Evolutionary conservation across 2,888 invertebrate genomes (phyloP).

Genomic region (Synergus japonicus): DNA sequence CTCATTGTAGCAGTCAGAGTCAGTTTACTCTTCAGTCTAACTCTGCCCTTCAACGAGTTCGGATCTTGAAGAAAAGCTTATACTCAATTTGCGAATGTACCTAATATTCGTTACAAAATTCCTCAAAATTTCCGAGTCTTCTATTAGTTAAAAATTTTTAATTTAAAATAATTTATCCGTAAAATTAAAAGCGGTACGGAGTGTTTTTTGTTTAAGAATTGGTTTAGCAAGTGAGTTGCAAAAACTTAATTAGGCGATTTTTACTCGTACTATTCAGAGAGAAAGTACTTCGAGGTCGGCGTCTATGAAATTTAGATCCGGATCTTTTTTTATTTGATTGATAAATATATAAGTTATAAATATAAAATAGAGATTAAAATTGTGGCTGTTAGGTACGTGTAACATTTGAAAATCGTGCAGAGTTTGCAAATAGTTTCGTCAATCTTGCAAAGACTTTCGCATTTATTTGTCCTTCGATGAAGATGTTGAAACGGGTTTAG

Average conservation of each 20-base stretch:
- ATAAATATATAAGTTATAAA: too few relatives aligned
- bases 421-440: conserved; percentile 17
- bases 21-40: background rate
- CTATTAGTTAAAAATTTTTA: background rate
- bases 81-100: background rate
- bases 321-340: background rate
- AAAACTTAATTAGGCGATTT: background rate
- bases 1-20: background rate
- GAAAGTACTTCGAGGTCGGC: background rate
- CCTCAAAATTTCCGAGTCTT: background rate
- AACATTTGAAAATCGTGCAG: background rate
- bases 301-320: background rate
- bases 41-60: conserved; percentile 9
- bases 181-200: background rate
- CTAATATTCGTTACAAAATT: background rate
- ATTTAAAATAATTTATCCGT: background rate
- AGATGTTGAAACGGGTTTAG: conserved; percentile 22
- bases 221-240: background rate
- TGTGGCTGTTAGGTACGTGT: background rate
- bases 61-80: background rate
- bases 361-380: background rate
- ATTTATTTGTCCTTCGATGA: conserved; percentile 18
- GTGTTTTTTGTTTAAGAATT: background rate
- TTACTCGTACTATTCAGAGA: background rate
- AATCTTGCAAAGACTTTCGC: conserved; percentile 1